Conservation (phyloP, 2,113 vertebrate genomes). For the Protobothrops flavoviridis region DNA sequence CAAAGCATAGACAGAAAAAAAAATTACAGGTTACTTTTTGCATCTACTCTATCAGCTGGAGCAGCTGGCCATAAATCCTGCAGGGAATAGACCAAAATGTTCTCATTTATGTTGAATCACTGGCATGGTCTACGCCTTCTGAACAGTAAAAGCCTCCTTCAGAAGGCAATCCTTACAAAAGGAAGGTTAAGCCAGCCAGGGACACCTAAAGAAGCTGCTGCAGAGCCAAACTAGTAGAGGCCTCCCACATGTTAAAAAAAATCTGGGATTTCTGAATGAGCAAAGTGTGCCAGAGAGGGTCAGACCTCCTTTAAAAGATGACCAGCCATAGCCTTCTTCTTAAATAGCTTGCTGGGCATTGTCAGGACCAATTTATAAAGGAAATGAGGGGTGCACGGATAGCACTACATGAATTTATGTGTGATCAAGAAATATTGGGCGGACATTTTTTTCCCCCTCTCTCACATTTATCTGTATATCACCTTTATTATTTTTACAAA, state of each 20-base stretch:
- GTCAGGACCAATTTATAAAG: background rate
- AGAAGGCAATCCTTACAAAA: background rate
- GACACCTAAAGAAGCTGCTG: background rate
- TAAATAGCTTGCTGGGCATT: background rate
- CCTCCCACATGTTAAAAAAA: background rate
- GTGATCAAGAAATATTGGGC: background rate
- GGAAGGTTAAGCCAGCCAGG: background rate
- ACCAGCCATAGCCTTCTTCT: background rate
- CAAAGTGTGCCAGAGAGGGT: too few species aligned
- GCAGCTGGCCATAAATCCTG: conserved; percentile 12
- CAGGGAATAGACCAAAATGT: background rate
- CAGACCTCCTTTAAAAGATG: background rate
- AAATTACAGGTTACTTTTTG: background rate
- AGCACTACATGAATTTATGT: background rate
- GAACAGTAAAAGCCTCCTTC: background rate
- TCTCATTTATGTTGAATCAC: background rate
- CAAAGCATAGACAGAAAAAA: background rate
- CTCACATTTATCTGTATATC: background rate
- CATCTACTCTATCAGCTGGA: background rate
- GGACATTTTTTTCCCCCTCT: background rate
- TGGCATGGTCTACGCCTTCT: background rate
- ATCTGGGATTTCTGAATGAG: background rate
- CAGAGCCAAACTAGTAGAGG: background rate
- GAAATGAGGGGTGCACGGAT: background rate
- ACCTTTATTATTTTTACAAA: background rate